phyloP scores from a whole-genome alignment of 2,888 invertebrate genomes.

The Lobophora halterata region DNA sequence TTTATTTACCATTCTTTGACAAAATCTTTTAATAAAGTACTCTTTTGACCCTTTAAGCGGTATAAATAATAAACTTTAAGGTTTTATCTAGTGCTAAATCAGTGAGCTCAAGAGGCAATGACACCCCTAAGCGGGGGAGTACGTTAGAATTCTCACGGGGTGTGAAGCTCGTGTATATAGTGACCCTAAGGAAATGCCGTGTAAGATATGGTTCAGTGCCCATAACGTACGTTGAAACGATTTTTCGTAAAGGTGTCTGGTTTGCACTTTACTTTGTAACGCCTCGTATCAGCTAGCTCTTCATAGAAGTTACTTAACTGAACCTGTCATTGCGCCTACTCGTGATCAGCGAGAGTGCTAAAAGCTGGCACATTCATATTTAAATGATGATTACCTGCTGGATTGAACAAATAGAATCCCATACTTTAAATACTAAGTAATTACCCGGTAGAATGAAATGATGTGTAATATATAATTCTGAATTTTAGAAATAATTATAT shows the following conservation, averaged over 20 bases:
- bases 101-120: too few relatives aligned
- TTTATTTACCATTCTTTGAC: not conserved
- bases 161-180: conserved; percentile 41
- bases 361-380: too few relatives aligned
- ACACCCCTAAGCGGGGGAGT: conserved; percentile 33
- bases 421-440: too few relatives aligned
- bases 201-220: conserved; percentile 72
- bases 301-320: too few relatives aligned
- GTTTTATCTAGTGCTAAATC: not conserved
- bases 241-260: conserved; percentile 23
- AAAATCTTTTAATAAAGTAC: not conserved
- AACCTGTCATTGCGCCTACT: too few relatives aligned
- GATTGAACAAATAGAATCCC: too few relatives aligned
- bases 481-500: too few relatives aligned
- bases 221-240: conserved; percentile 53
- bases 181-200: conserved; percentile 57
- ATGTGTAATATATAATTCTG: too few relatives aligned
- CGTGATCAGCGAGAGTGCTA: too few relatives aligned
- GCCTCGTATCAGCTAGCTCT: too few relatives aligned
- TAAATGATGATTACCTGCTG: too few relatives aligned
- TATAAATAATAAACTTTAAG: not conserved
- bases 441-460: too few relatives aligned
- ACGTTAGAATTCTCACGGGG: conserved; percentile 68
- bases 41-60: not conserved
- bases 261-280: conserved; percentile 17